A percentile compares a stretch with the other conserved stretches of the same genome.
phyloP scores from a whole-genome alignment of 2,113 vertebrate species.

The Lathamus discolor region DNA sequence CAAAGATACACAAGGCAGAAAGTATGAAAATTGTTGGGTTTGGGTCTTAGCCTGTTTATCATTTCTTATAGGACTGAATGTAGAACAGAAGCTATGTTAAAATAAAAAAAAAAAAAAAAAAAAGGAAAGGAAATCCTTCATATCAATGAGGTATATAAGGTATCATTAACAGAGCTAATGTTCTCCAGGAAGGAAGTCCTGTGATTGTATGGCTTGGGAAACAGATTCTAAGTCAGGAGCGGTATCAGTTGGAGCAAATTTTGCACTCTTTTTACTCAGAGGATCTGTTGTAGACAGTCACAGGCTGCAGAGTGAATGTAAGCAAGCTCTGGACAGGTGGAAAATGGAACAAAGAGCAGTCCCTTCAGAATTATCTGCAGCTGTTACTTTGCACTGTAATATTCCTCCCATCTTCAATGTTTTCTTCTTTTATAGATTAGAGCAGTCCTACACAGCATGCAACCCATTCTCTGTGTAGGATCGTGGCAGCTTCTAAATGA shows the following conservation, averaged over 20 bases:
- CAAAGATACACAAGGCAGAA: not conserved
- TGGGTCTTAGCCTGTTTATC: not conserved
- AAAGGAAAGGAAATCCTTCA: not conserved
- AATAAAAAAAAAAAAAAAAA: not conserved
- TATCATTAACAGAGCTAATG: not conserved
- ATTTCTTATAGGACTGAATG: not conserved
- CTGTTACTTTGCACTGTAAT: not conserved
- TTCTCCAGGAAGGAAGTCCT: not conserved
- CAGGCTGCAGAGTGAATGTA: not conserved
- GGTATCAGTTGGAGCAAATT: not conserved
- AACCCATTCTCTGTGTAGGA: not conserved
- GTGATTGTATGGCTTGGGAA: not conserved
- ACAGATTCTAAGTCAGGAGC: not conserved
- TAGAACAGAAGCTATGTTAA: not conserved
- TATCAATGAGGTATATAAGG: not conserved
- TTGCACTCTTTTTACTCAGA: not conserved
- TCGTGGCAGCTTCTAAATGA: not conserved
- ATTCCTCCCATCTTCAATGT: not conserved
- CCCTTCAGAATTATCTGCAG: not conserved
- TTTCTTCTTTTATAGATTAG: not conserved
- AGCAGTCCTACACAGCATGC: not conserved
- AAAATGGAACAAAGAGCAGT: not conserved
- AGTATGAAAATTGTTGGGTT: not conserved
- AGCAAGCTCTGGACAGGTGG: not conserved
- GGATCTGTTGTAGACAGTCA: not conserved